Evolutionary conservation across 2,888 invertebrate species (phyloP).

Genomic region (Colostygia pectinataria): DNA sequence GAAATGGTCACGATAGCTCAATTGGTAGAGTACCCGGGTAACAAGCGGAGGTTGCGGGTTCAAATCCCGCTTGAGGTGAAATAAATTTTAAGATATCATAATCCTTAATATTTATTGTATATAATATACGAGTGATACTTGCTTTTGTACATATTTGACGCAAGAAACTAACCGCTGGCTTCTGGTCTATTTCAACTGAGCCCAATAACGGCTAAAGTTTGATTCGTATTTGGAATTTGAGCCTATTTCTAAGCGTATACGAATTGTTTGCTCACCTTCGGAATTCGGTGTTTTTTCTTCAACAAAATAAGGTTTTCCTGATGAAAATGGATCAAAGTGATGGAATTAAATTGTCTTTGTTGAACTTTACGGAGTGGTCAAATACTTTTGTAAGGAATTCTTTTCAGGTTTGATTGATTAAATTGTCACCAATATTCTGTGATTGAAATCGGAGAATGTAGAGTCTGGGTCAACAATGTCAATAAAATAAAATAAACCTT

Average conservation of each 20-base stretch:
- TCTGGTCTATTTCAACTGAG: constrained; percentile 13
- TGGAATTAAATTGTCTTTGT: constrained; percentile 35
- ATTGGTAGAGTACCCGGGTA: no score
- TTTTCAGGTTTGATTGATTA: constrained; percentile 24
- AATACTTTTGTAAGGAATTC: constrained; percentile 20
- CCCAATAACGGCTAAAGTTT: constrained; percentile 62
- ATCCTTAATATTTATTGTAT: no score
- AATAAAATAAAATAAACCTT: neutral
- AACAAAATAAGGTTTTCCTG: constrained; percentile 24
- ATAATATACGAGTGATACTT: no score
- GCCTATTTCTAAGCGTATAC: constrained; percentile 38
- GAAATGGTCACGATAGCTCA: no score
- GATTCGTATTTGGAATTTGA: constrained; percentile 44
- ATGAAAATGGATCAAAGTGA: constrained; percentile 34
- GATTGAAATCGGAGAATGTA: neutral
- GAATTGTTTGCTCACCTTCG: constrained; percentile 38
- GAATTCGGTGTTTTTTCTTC: constrained; percentile 30
- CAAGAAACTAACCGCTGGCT: neutral
- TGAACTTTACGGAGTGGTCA: constrained; percentile 19
- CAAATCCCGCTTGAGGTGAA: no score
- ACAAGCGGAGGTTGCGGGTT: no score
- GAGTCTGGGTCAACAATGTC: neutral
- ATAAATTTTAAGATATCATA: no score
- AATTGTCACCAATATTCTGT: neutral
- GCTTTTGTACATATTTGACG: no score